Evolutionary conservation across 92 coral and sea anemone species (phyloP).

Genomic region (Umimayanthus chanpuru): DNA sequence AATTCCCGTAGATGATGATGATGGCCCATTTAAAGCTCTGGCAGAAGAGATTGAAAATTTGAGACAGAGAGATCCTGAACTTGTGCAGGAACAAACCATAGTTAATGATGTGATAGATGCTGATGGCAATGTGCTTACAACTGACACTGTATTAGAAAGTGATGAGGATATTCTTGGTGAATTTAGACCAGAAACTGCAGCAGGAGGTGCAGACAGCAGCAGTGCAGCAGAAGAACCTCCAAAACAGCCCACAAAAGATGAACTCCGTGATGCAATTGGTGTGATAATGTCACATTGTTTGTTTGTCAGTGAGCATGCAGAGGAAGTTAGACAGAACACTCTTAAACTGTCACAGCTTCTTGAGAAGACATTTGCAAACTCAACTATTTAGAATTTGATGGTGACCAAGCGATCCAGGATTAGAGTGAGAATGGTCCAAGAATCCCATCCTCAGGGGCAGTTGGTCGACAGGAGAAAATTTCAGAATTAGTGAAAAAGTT

Average conservation of each 20-base stretch:
- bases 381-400: too few species aligned
- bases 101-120: slow-evolving; percentile 13
- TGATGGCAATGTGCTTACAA: slow-evolving; percentile 6
- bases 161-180: slow-evolving; percentile 9
- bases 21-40: slow-evolving; percentile 34
- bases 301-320: neutral
- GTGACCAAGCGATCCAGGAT: too few species aligned
- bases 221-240: slow-evolving; percentile 3
- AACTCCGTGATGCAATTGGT: neutral
- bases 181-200: neutral
- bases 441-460: too few species aligned
- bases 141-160: slow-evolving; percentile 3
- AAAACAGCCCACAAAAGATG: neutral
- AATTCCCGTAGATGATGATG: slow-evolving; percentile 30
- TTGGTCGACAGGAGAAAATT: too few species aligned
- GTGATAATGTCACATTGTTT: slow-evolving; percentile 1
- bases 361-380: slow-evolving; percentile 10
- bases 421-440: too few species aligned
- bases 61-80: slow-evolving; percentile 34
- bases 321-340: neutral
- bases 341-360: slow-evolving; percentile 8
- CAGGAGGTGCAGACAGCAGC: neutral
- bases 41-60: slow-evolving; percentile 28
- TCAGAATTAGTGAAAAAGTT: too few species aligned
- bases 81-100: slow-evolving; percentile 10